Evolutionary conservation across 2,113 vertebrate species (phyloP), one percentile per base, ranked within the genome.

Genomic region (Burhinus oedicnemus): DNA sequence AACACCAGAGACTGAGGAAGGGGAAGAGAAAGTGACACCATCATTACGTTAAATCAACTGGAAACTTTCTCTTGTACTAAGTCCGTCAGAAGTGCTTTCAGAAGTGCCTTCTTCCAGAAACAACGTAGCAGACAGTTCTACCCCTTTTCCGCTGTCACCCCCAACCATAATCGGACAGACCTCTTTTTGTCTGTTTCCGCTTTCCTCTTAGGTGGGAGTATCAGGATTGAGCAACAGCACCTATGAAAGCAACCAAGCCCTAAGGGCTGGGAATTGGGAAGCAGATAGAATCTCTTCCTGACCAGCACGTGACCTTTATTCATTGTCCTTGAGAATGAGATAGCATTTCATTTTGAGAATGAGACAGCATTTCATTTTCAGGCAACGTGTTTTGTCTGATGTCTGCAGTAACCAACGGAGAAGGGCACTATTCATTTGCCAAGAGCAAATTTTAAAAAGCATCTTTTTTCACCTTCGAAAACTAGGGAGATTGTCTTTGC

Each of bases 401-500:
- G 6, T 6, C n/a, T 34, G 21, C 38, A 52, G 6, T 1, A 72
- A 61, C 38, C 75, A 52, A 52, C 11, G 3, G 18, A 54, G 65
- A 52, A 20, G 7, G 5, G 12, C 6, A 5, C 16, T 9, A 27
- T 32, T 42, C 9, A 8, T 69, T 45, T 52, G 42, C n/a, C 81
- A 55, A 49, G 38, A 27, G 25, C 12, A 44, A 12, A 11, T 60
- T 32, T 74, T 42, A 6, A 90, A 86, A 75, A 81, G 15, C 34
- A 22, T 14, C 17, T 38, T 36, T 77, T 32, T 75, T 47, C 38
- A 40, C n/a, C 17, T 51, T 15, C 1, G 6, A 64, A 86, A 91
- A 21, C 11, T 1, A 38, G 11, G 11, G 0, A 0, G 38, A 26
- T 42, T n/a, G 27, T 34, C 30, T 69, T 19, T 25, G 22, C 0